These are phyloP conservation scores for Megastigmus dorsalis DNA, from an alignment of 2,888 invertebrate species.

Conservation along the genomic window DNA sequence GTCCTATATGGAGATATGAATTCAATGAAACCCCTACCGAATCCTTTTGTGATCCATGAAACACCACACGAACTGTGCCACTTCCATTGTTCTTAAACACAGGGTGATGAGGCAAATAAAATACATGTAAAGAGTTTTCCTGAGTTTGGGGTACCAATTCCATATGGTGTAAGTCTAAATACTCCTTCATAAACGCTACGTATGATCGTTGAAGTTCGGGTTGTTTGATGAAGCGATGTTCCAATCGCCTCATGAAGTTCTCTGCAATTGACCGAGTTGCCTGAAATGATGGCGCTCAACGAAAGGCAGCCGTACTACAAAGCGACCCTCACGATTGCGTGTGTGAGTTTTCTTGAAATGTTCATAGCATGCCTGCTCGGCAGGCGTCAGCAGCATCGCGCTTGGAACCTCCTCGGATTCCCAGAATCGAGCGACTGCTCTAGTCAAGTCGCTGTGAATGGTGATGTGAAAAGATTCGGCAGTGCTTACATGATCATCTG, in stretches of 20 bases:
- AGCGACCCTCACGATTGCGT: not conserved
- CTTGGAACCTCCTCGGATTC: not conserved
- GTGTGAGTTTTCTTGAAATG: not conserved
- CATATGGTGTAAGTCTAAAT: not conserved
- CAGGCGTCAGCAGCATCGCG: not conserved
- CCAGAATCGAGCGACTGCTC: not conserved
- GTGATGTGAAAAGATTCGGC: not conserved
- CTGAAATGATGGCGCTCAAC: not conserved
- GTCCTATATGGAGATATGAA: not conserved
- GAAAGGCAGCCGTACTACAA: not conserved
- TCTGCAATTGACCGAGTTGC: not conserved
- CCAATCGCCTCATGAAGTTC: not conserved
- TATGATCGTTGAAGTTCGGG: not conserved
- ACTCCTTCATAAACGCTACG: not conserved
- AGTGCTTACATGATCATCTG: not conserved
- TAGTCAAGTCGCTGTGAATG: not conserved
- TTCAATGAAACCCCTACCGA: not conserved
- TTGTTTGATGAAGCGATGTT: not conserved
- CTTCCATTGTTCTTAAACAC: not conserved
- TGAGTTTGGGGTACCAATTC: not conserved
- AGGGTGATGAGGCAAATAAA: not conserved
- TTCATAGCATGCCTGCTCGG: not conserved
- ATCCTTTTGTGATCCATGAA: not conserved
- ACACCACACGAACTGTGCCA: not conserved
- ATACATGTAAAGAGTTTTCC: not conserved